phyloP scores from a whole-genome alignment of 2,797 vertebrate genomes.

The Tarsius wallacei region DNA sequence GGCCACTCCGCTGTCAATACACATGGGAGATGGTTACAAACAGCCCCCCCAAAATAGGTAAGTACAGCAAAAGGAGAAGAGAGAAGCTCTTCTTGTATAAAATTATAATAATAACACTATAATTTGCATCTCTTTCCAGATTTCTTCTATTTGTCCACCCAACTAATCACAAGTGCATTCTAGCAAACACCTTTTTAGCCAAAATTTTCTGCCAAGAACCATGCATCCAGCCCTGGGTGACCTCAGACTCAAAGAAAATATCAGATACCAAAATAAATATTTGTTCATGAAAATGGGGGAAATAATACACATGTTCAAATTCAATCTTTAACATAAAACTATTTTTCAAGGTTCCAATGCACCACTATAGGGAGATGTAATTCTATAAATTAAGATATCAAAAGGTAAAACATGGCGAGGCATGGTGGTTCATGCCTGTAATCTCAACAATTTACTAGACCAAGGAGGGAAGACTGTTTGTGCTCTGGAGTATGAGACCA shows the following conservation, averaged over 20 bases:
- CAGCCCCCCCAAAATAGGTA: not conserved
- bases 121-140: not conserved
- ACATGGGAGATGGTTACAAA: not conserved
- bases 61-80: not conserved
- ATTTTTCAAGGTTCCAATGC: constrained; percentile 15
- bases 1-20: not conserved
- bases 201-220: constrained; percentile 10
- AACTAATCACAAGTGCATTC: not conserved
- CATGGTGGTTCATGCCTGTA: no score
- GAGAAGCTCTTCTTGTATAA: not conserved
- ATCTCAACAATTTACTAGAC: no score
- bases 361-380: not conserved
- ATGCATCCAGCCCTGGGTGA: not conserved
- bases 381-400: constrained; percentile 64
- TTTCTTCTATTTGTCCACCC: not conserved
- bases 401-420: not conserved
- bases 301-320: not conserved
- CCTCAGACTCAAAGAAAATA: constrained; percentile 3
- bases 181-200: not conserved
- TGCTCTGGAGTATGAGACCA: no score
- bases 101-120: not conserved
- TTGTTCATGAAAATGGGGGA: not conserved
- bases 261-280: constrained; percentile 15
- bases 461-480: no score
- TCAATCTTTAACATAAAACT: constrained; percentile 55